Evolutionary conservation across 2,113 vertebrate species (phyloP), one percentile per base, ranked within the genome.

Genomic region (Proteles cristata): DNA sequence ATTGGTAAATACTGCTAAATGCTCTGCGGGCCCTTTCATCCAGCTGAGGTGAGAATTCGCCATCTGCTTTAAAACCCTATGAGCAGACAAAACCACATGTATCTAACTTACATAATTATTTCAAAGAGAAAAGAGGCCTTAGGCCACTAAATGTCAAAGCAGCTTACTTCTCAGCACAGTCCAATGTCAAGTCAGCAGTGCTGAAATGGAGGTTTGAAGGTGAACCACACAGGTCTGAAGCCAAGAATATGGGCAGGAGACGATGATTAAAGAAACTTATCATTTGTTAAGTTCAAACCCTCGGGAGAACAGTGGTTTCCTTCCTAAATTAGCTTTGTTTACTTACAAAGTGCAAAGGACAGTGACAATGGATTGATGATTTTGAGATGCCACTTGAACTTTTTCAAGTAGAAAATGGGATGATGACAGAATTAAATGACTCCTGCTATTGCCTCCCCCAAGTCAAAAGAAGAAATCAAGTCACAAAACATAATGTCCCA

Each of bases 101-200:
- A 96, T 84, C 79, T 97, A 97, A 96, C 94, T 97, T 96, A 83
- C 48, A 90, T 88, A 97, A 98, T 90, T 97, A 92, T 98, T 95
- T 97, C 96, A 98, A 98, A 98, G 94, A 98, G 97, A 97, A 98
- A 98, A 97, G 97, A 97, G 97, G 95, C 96, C 97, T 98, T 87
- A 50, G 98, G 94, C 96, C 93, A 86, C 88, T 97, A 94, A 97
- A 95, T 94, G 97, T 98, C 98, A 98, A 93, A 98, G 86, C 2
- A 17, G 0, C 86, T 98, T 96, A 96, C 93, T 98, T 98, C 93
- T 98, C 71, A 95, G 93, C 93, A 68, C 31, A 90, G 74, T n/a
- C 77, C 95, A 98, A 74, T 96, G 95, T 97, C 77, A 10, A 97
- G 69, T 99, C 98, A 98, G 98, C 97, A 97, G 48, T n/a, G 88